Evolutionary conservation across 2,113 vertebrate genomes (phyloP), one percentile per base, ranked within the genome.

Genomic region (Chroicocephalus ridibundus): DNA sequence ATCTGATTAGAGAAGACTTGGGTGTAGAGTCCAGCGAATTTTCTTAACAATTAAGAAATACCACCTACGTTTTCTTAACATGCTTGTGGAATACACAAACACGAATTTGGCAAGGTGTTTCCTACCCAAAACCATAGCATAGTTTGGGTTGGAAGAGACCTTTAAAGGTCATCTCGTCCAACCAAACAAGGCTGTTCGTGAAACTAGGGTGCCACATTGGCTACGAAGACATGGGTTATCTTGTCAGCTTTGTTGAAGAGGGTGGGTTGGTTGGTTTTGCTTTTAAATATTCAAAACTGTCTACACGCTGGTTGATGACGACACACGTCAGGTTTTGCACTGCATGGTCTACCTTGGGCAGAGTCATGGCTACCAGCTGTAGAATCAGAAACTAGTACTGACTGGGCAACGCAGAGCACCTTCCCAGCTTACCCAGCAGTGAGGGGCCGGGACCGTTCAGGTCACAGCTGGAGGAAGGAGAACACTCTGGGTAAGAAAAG

Each of bases 371-470:
- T 52, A 36, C 32, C 66, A 61, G 61, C 66, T 15, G 2, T 9
- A 51, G 70, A 91, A 85, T 44, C 52, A 76, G 22, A 44, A n/a
- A 15, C 27, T 46, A 36, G 29, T 22, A 47, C 40, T 77, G 40
- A n/a, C 11, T 5, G 16, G 60, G 68, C 46, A 46, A 0, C 0
- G 0, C 31, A 57, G 38, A 90, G 46, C 51, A 54, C 10, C 47
- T 62, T 66, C 24, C 19, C 81, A 55, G 22, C 3, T 2, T 20
- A 20, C 7, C 34, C 76, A 65, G 38, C 61, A 44, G 20, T 2
- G 32, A 82, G 40, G 52, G n/a, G 31, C 62, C 2, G 4, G 0
- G 1, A 13, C 42, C 1, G 0, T 8, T 75, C 42, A 68, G n/a
- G 17, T 27, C 38, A 34, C 51, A 62, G 61, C 29, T 78, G 64